phyloP scores from a whole-genome alignment of 2,113 vertebrate genomes.

The Perccottus glenii region DNA sequence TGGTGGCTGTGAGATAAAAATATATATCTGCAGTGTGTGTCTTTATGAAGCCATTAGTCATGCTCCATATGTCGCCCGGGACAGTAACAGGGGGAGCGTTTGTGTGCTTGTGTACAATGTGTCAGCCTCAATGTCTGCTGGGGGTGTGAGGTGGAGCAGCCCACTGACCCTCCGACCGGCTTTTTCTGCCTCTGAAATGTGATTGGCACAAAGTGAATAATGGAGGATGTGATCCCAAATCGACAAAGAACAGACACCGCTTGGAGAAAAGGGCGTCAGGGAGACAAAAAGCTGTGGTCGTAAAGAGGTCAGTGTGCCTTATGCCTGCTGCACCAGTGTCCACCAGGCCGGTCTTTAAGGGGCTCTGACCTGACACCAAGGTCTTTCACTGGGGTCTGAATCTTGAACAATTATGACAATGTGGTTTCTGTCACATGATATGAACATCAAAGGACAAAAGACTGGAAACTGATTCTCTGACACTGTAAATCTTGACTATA shows the following conservation, averaged over 20 bases:
- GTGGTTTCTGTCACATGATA: neutral
- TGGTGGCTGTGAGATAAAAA: constrained; percentile 63
- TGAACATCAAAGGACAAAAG: neutral
- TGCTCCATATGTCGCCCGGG: constrained; percentile 74
- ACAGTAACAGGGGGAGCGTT: constrained; percentile 46
- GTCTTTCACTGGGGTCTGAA: too few relatives aligned
- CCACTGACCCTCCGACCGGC: constrained; percentile 57
- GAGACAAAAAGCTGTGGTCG: constrained; percentile 34
- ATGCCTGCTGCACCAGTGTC: constrained; percentile 29
- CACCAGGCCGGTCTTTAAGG: too few relatives aligned
- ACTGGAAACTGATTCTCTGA: neutral
- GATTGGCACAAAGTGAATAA: constrained; percentile 37
- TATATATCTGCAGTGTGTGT: constrained; percentile 56
- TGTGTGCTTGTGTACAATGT: constrained; percentile 33
- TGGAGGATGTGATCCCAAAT: constrained; percentile 33
- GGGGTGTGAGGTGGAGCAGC: constrained; percentile 59
- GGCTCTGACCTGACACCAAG: too few relatives aligned
- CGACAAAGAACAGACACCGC: constrained; percentile 35
- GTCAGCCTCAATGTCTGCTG: constrained; percentile 53
- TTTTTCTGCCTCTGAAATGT: constrained; percentile 57
- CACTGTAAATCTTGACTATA: too few relatives aligned
- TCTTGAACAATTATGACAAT: neutral
- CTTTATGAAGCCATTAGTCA: constrained; percentile 76
- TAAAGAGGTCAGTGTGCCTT: constrained; percentile 60
- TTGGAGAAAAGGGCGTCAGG: constrained; percentile 58